Evolutionary conservation across 2,888 invertebrate species (phyloP).

Genomic region (Idaea straminata): DNA sequence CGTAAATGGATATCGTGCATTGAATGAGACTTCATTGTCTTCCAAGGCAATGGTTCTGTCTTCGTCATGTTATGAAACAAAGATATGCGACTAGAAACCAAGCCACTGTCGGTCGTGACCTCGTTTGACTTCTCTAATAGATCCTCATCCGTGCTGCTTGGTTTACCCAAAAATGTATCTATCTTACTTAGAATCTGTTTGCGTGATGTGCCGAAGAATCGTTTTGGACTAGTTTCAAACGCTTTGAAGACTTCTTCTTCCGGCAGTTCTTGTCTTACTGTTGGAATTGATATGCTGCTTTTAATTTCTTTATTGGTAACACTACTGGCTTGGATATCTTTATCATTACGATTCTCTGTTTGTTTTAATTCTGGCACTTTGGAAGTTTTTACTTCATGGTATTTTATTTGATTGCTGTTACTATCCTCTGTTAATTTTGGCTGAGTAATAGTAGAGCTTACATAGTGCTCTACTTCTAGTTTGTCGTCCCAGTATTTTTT

Average conservation of each 20-base stretch:
- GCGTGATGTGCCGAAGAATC: conserved; percentile 73
- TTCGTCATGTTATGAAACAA: conserved; percentile 67
- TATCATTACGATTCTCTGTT: conserved; percentile 12
- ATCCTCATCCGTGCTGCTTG: conserved; percentile 41
- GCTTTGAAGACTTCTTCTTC: conserved; percentile 75
- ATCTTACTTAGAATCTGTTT: conserved; percentile 72
- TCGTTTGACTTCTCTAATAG: conserved; percentile 39
- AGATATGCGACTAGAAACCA: conserved; percentile 74
- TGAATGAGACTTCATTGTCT: conserved; percentile 53
- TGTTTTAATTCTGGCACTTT: conserved; percentile 15
- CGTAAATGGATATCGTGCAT: conserved; percentile 54
- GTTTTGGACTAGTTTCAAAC: conserved; percentile 73
- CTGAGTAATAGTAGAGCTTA: background rate
- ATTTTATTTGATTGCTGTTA: background rate
- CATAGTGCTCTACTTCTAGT: conserved; percentile 46
- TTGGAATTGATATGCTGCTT: conserved; percentile 14
- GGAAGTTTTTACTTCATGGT: background rate
- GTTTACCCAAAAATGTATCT: conserved; percentile 66
- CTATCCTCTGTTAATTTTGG: background rate
- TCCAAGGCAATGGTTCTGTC: conserved; percentile 55
- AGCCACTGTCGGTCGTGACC: conserved; percentile 60
- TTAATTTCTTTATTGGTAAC: conserved; percentile 12
- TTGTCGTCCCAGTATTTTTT: conserved; percentile 71
- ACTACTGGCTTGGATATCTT: conserved; percentile 8
- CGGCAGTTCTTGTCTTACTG: conserved; percentile 63